Evolutionary conservation across 2,797 vertebrate genomes (phyloP).

Genomic region (Mustela erminea): DNA sequence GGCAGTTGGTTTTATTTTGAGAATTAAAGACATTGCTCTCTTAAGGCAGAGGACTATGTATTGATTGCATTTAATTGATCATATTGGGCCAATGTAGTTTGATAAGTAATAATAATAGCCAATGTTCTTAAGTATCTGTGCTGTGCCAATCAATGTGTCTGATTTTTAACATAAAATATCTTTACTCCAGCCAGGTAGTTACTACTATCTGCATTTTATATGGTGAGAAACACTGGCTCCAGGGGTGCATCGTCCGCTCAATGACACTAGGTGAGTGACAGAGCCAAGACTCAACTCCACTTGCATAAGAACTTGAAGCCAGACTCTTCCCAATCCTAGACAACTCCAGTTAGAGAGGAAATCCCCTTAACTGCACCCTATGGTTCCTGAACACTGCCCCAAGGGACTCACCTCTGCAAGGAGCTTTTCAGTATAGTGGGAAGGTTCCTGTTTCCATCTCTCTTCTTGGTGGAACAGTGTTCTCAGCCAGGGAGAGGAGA

Average conservation of each 20-base stretch:
- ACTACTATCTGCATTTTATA: background rate
- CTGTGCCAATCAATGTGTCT: background rate
- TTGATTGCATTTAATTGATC: slow-evolving; percentile 47
- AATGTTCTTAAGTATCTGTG: background rate
- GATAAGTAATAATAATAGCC: background rate
- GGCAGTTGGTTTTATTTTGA: slow-evolving; percentile 52
- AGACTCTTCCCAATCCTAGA: background rate
- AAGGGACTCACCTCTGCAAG: background rate
- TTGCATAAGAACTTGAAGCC: background rate
- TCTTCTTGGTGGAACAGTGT: background rate
- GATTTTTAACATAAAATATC: background rate
- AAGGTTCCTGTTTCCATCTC: slow-evolving; percentile 38
- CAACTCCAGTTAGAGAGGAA: slow-evolving; percentile 11
- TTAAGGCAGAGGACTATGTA: background rate
- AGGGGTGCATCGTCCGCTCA: background rate
- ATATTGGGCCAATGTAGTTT: background rate
- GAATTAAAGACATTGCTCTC: slow-evolving; percentile 32
- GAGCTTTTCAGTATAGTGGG: background rate
- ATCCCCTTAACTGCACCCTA: background rate
- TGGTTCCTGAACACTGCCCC: background rate
- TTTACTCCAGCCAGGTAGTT: background rate
- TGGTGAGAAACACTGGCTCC: slow-evolving; percentile 16
- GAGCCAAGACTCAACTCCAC: background rate
- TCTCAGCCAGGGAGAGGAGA: slow-evolving; percentile 36
- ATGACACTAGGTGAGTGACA: background rate